Conservation (phyloP, 1,140 invertebrate genomes). For the Hydropsyche tenuis region DNA sequence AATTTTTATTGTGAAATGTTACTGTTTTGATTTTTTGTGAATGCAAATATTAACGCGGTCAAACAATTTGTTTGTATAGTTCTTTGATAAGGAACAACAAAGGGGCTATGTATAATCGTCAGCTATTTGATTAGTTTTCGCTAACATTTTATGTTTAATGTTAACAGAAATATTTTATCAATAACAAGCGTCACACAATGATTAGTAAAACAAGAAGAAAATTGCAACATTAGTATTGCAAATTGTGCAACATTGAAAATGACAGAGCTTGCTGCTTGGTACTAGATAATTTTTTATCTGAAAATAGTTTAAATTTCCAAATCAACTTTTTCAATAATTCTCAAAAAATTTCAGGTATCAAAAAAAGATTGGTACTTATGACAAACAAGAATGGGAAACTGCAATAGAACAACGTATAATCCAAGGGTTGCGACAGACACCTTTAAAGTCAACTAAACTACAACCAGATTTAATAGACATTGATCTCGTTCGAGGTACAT, state of each 20-base stretch:
- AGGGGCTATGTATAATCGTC: no score
- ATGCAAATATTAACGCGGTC: no score
- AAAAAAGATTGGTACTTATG: conserved; percentile 94
- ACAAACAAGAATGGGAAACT: conserved; percentile 96
- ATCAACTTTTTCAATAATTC: not conserved
- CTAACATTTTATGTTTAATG: no score
- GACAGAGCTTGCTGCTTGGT: conserved; percentile 36
- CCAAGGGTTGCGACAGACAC: conserved; percentile 82
- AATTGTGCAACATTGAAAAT: not conserved
- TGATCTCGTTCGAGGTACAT: conserved; percentile 81
- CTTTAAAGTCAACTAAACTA: conserved; percentile 84
- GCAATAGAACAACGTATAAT: conserved; percentile 89
- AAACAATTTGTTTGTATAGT: no score
- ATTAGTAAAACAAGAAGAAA: no score
- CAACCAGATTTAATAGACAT: conserved; percentile 95
- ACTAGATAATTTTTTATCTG: conserved; percentile 15
- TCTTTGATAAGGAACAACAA: no score
- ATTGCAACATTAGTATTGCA: no score
- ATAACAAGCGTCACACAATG: no score
- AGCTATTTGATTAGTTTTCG: no score
- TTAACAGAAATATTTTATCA: no score
- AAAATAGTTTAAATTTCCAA: not conserved
- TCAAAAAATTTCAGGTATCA: conserved; percentile 74
- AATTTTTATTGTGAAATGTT: no score
- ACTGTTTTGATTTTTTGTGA: no score